phyloP scores from a whole-genome alignment of 2,888 invertebrate genomes.

The Tanytarsus gracilentus region DNA sequence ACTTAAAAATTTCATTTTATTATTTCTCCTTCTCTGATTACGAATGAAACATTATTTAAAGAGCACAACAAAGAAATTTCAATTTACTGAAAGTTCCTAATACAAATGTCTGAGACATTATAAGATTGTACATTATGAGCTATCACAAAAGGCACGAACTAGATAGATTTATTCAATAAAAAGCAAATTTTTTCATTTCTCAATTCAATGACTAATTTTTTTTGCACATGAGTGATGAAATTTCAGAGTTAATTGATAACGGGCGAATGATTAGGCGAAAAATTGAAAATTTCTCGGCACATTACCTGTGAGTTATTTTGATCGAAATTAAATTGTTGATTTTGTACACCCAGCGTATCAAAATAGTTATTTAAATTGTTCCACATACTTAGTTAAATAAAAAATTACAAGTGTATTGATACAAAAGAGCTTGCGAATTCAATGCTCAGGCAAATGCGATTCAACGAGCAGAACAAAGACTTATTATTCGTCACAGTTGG shows the following conservation, averaged over 20 bases:
- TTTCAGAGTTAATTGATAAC: no score
- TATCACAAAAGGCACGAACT: conserved; percentile 21
- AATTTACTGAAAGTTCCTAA: background rate
- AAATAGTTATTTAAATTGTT: no score
- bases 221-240: no score
- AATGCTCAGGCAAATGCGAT: background rate
- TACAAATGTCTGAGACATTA: background rate
- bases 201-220: background rate
- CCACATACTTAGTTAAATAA: background rate
- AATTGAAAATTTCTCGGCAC: no score
- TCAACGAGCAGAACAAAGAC: background rate
- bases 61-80: background rate
- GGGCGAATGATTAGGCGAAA: no score
- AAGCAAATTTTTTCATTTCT: background rate
- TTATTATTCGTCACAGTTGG: background rate
- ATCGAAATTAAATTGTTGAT: no score
- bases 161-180: conserved; percentile 1
- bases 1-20: conserved; percentile 4
- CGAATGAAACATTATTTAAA: background rate
- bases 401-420: background rate
- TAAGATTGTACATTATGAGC: conserved; percentile 3
- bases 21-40: background rate
- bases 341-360: no score
- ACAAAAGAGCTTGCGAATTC: background rate
- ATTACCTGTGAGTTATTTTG: no score